Evolutionary conservation across 2,113 vertebrate species (phyloP), one percentile per base, ranked within the genome.

Genomic region (Jaculus jaculus): DNA sequence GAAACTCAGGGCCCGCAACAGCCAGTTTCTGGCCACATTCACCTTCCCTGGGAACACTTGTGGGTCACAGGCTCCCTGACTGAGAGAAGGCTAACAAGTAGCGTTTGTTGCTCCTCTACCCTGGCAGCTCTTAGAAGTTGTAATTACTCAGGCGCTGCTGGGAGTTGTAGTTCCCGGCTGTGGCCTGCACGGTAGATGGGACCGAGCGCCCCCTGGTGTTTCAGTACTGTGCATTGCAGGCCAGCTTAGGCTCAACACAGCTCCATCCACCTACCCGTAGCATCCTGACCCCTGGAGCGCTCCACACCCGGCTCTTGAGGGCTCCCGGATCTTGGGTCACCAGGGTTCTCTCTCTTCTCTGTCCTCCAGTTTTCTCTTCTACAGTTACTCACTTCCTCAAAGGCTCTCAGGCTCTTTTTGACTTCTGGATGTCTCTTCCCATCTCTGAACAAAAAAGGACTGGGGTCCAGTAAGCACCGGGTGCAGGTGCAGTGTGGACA

Each of bases 131-230:
- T 61, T 3, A 24, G 21, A 74, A 79, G 73, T 13, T 1, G 21
- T 20, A 20, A 24, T 37, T 65, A 2, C 54, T 87, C 74, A 37
- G 4, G 39, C 0, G 2, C 74, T 92, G 72, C 89, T 87, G 95
- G 93, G 93, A 95, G 84, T 74, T 77, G 91, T 94, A 89, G 84
- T 81, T 85, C 30, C 1, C 0, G 7, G 15, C 7, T 0, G 0
- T 23, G 23, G 32, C 34, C 24, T 0, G 13, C 8, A 0, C 0
- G 0, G 30, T 10, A 20, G 73, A 23, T 12, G 4, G 94, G 63
- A 61, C 42, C 39, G 74, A 88, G 93, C 85, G 65, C 93, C 88
- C 93, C 94, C 94, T 96, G 95, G 88, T 71, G 96, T 72, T 87
- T 58, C 54, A 34, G 69, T 16, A 68, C 54, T 82, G 5, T 20